Evolutionary conservation across 2,113 vertebrate genomes (phyloP).

Genomic region (Leptodactylus fuscus): DNA sequence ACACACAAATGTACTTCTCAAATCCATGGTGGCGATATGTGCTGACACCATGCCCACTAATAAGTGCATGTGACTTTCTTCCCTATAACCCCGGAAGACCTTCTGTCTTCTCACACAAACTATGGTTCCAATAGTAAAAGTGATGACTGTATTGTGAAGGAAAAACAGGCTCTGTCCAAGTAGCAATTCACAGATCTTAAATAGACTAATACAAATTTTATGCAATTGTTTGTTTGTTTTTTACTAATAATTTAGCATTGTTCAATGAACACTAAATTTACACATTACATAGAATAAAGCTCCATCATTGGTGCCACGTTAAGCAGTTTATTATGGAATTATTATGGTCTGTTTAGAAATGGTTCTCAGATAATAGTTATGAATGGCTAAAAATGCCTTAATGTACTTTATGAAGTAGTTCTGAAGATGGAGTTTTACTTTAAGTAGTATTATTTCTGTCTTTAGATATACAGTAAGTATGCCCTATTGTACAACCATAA

Average conservation of each 20-base stretch:
- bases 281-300: background rate
- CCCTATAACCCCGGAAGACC: conserved; percentile 9
- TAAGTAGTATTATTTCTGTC: too few relatives aligned
- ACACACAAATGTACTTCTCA: conserved; percentile 40
- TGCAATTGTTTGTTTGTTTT: background rate
- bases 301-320: background rate
- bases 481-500: too few relatives aligned
- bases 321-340: background rate
- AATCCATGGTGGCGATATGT: background rate
- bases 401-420: too few relatives aligned
- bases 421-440: too few relatives aligned
- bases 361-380: too few relatives aligned
- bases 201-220: background rate
- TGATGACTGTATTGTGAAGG: background rate
- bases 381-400: too few relatives aligned
- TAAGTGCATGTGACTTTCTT: conserved; percentile 14
- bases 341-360: too few relatives aligned
- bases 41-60: conserved; percentile 35
- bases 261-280: too few relatives aligned
- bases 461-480: too few relatives aligned
- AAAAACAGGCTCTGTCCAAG: background rate
- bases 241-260: too few relatives aligned
- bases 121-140: background rate
- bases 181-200: background rate
- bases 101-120: background rate